Percentiles rank a stretch among this genome's conserved stretches.
Conservation (phyloP, 2,888 invertebrate genomes). For the Hofmannophila pseudospretella region DNA sequence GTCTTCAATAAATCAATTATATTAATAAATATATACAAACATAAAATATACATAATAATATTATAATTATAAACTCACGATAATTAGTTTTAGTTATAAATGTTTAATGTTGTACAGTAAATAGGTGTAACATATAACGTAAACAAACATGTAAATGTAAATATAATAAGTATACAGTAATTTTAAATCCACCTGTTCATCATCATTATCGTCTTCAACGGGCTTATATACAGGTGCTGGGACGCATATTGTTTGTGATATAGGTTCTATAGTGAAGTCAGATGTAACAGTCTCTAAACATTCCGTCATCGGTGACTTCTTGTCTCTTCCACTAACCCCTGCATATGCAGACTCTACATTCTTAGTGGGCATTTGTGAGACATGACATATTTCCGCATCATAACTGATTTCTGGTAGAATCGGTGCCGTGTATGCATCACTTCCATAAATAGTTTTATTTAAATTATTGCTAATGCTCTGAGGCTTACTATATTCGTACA, state of each 20-base stretch:
- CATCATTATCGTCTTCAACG: conserved; percentile 42
- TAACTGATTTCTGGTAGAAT: conserved; percentile 45
- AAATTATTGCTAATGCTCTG: conserved; percentile 19
- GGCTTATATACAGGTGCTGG: conserved; percentile 21
- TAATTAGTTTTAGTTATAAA: conserved; percentile 34
- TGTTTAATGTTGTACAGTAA: conserved; percentile 54
- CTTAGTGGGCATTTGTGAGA: conserved; percentile 23
- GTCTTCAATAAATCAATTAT: conserved; percentile 6
- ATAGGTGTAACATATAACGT: conserved; percentile 55
- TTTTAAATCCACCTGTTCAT: conserved; percentile 66
- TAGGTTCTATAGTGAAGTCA: conserved; percentile 20
- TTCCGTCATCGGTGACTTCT: conserved; percentile 11
- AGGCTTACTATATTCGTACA: conserved; percentile 35
- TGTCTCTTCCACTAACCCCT: conserved; percentile 15
- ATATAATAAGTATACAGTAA: conserved; percentile 64
- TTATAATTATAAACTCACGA: conserved; percentile 39
- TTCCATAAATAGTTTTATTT: conserved; percentile 34
- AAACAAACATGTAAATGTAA: conserved; percentile 59
- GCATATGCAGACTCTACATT: conserved; percentile 10
- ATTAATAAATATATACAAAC: conserved; percentile 11
- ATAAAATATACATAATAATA: conserved; percentile 10
- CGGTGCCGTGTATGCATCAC: conserved; percentile 27
- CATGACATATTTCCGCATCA: conserved; percentile 45
- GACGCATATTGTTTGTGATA: conserved; percentile 16
- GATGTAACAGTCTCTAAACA: conserved; percentile 14